Evolutionary conservation across 2,888 invertebrate species (phyloP).

Genomic region (Troides oblongomaculatus): DNA sequence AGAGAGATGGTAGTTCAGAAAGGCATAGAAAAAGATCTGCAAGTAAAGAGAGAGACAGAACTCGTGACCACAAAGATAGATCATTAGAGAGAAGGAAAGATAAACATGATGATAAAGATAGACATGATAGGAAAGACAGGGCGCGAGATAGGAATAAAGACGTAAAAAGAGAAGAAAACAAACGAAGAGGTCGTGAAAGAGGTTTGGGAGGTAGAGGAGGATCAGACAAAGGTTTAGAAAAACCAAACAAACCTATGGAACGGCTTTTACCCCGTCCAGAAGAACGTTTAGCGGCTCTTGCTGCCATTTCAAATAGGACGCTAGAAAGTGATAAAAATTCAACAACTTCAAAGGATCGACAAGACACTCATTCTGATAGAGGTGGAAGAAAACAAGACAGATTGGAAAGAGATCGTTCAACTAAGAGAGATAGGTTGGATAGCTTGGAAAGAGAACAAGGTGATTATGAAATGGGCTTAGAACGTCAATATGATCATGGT

Average conservation of each 20-base stretch:
- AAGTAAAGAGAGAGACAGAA: conserved; percentile 77
- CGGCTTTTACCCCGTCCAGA: conserved; percentile 82
- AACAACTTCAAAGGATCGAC: conserved; percentile 69
- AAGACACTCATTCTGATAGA: conserved; percentile 71
- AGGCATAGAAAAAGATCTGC: conserved; percentile 66
- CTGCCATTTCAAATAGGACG: conserved; percentile 73
- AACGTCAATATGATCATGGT: conserved; percentile 71
- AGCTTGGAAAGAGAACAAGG: conserved; percentile 73
- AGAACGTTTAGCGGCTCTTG: conserved; percentile 81
- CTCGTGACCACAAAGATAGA: conserved; percentile 72
- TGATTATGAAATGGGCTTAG: conserved; percentile 70
- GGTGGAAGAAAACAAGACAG: conserved; percentile 72
- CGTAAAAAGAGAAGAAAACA: conserved; percentile 73
- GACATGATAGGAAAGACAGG: conserved; percentile 84
- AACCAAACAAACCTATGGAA: conserved; percentile 82
- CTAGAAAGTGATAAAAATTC: conserved; percentile 72
- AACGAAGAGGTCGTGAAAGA: conserved; percentile 72
- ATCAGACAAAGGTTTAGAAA: conserved; percentile 79
- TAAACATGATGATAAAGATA: conserved; percentile 79
- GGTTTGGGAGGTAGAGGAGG: conserved; percentile 72
- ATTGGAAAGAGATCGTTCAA: conserved; percentile 75
- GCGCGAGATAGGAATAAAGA: conserved; percentile 83
- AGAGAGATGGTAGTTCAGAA: conserved; percentile 65
- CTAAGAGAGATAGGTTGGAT: conserved; percentile 69
- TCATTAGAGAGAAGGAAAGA: conserved; percentile 74